phyloP scores from a whole-genome alignment of 2,888 invertebrate genomes.

The Drosophila meridiana region DNA sequence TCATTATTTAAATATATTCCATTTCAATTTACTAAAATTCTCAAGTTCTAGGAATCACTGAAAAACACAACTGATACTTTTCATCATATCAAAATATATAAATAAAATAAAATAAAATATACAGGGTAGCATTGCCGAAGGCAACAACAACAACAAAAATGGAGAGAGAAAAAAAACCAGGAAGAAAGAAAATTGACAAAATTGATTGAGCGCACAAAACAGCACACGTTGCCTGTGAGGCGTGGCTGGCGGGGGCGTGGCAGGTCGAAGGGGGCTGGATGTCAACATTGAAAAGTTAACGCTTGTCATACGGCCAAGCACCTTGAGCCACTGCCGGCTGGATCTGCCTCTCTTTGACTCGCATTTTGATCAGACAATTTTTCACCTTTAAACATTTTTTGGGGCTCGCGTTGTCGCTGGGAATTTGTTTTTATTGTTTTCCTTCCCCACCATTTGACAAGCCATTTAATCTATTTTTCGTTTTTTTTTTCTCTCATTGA shows the following conservation, averaged over 20 bases:
- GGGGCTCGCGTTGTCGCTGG: constrained; percentile 23
- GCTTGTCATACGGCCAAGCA: constrained; percentile 54
- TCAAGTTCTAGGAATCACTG: background rate
- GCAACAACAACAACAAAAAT: constrained; percentile 7
- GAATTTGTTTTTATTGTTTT: constrained; percentile 45
- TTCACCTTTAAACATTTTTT: constrained; percentile 70
- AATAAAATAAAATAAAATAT: too few species aligned
- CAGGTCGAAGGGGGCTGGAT: constrained; percentile 13
- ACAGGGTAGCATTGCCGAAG: constrained; percentile 12
- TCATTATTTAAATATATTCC: too few species aligned
- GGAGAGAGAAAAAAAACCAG: constrained; percentile 21
- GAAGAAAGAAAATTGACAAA: constrained; percentile 63
- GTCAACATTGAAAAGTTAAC: constrained; percentile 65
- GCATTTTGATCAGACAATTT: constrained; percentile 61
- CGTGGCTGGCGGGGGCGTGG: background rate
- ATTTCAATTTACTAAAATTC: background rate
- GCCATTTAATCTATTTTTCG: constrained; percentile 57
- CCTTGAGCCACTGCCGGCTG: constrained; percentile 25
- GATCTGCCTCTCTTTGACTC: constrained; percentile 23
- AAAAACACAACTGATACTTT: background rate
- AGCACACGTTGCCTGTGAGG: constrained; percentile 3
- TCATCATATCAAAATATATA: background rate
- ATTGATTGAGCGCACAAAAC: constrained; percentile 72
- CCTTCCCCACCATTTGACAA: constrained; percentile 42
- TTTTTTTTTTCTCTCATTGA: background rate